Evolutionary conservation across 1,140 invertebrate species (phyloP).

Genomic region (Arion vulgaris): DNA sequence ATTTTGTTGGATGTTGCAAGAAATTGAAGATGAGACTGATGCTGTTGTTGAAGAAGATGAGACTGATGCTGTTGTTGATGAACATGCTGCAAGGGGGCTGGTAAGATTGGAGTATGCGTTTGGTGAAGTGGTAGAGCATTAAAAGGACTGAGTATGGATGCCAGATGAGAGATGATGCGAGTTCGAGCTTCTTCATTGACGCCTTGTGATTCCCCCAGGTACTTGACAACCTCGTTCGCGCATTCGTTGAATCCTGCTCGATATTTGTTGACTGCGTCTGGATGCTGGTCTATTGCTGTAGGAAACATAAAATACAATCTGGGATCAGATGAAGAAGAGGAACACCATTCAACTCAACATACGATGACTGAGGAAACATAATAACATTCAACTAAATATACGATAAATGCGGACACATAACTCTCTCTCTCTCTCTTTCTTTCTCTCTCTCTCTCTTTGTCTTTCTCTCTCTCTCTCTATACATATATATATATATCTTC

Average conservation of each 20-base stretch:
- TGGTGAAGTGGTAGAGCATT: constrained; percentile 35
- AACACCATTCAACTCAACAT: too few relatives aligned
- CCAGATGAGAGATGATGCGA: constrained; percentile 50
- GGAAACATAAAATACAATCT: neutral
- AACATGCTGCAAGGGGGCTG: constrained; percentile 32
- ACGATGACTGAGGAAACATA: too few relatives aligned
- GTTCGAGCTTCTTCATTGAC: constrained; percentile 82
- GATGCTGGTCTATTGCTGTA: neutral
- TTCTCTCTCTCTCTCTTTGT: too few relatives aligned
- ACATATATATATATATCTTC: too few relatives aligned
- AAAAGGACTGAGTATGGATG: constrained; percentile 54
- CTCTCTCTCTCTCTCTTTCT: too few relatives aligned
- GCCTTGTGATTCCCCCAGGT: constrained; percentile 85
- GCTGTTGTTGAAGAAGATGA: constrained; percentile 30
- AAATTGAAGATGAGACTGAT: constrained; percentile 27
- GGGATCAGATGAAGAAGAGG: too few relatives aligned
- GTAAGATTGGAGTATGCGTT: constrained; percentile 12
- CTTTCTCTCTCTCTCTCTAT: too few relatives aligned
- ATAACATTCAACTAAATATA: too few relatives aligned
- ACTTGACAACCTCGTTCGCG: constrained; percentile 86
- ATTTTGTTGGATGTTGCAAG: too few relatives aligned
- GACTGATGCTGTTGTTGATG: constrained; percentile 8
- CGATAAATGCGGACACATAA: too few relatives aligned
- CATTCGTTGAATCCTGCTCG: constrained; percentile 91
- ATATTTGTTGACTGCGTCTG: constrained; percentile 74